Conservation (phyloP, 1,140 invertebrate species). For the Hestina assimilis region DNA sequence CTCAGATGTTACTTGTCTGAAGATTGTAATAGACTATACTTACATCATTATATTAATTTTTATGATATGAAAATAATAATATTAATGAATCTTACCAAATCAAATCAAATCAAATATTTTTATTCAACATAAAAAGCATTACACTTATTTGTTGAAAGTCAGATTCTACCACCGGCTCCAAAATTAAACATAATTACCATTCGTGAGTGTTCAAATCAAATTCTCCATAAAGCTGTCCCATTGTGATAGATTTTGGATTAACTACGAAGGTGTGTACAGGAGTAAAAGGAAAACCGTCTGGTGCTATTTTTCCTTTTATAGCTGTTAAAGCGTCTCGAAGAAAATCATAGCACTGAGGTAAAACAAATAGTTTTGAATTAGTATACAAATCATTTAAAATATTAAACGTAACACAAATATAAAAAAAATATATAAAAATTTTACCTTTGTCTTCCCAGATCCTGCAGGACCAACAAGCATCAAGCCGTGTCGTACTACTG, state of each 20-base stretch:
- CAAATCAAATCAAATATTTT: no score
- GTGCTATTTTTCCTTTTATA: constrained; percentile 82
- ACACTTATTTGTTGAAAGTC: no score
- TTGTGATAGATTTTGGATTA: constrained; percentile 91
- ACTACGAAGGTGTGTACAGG: constrained; percentile 81
- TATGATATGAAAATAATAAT: no score
- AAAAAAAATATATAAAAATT: no score
- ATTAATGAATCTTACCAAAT: no score
- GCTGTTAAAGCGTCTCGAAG: constrained; percentile 82
- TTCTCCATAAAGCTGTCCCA: constrained; percentile 90
- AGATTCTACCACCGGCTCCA: no score
- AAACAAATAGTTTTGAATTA: neutral
- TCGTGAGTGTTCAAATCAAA: constrained; percentile 90
- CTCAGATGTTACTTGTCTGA: no score
- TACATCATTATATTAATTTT: no score
- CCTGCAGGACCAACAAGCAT: constrained; percentile 91
- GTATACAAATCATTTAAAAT: no score
- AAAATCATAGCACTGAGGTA: constrained; percentile 83
- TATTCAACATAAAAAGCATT: no score
- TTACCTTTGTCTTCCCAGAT: constrained; percentile 85
- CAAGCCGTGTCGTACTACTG: constrained; percentile 88
- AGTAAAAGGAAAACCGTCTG: constrained; percentile 82
- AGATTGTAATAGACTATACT: no score
- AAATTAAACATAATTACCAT: constrained; percentile 79
- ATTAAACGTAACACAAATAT: no score